Base-by-base conservation (phyloP, 1,140 invertebrate genomes). In the Euwallacea similis region DNA sequence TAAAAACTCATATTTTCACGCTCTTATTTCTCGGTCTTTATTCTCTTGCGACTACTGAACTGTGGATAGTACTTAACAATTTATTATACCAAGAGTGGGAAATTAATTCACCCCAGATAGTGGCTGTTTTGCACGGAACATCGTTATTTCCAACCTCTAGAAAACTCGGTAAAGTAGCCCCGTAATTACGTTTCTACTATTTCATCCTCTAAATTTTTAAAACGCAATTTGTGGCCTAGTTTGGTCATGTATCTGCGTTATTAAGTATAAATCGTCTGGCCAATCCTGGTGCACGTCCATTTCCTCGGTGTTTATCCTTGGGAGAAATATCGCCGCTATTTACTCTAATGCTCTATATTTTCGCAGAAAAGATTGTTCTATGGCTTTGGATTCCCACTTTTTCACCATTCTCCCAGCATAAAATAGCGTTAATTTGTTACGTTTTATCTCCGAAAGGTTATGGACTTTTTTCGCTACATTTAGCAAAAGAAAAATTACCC, bases 311-410 rank as follows among this genome's bases (percentile, higher is more conserved):
- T 69, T 69, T 69, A 69, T 69, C 67, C 67, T 55, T 69, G 43
- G 46, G 47, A 69, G 67, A 69, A 69, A 69, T 69, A 69, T 69
- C 50, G 67, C 59, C 15, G 58, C 67, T 69, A 61, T 69, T 69
- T 62, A 69, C 59, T 69, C 59, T 69, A 69, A 69, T 62, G 67
- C 67, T 61, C 60, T 62, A 69, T 69, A 69, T 69, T 69, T 69
- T 69, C 46, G 41, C 41, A 8, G 44, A 61, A 61, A 69, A 69
- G 67, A 69, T 62, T 62, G 67, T 43, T 69, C 59, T 69, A 69
- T 69, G 56, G 46, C 43, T 61, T 46, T 33, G 50, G 50, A 59
- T 58, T 67, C 55, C 46, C 42, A 50, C 21, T 59, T 69, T 67
- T 62, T 54, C 66, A 47, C 67, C 13, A 63, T 69, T 62, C 67